These are phyloP conservation scores for Peribatodes rhomboidaria DNA, from an alignment of 2,888 invertebrate species.

Conservation along the genomic window DNA sequence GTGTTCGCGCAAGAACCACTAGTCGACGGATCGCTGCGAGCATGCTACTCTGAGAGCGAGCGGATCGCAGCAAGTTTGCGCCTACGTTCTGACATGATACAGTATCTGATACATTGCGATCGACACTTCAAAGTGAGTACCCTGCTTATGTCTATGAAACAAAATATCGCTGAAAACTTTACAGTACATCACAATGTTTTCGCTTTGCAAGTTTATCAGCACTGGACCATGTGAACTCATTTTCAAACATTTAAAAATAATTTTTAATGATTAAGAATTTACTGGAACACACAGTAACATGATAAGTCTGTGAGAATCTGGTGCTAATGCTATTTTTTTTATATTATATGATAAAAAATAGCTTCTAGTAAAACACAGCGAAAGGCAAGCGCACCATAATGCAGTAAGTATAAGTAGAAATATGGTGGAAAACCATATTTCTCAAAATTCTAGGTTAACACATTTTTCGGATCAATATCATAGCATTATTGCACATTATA, in stretches of 20 bases:
- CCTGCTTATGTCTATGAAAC: background rate
- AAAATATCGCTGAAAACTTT: background rate
- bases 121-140: too few species aligned
- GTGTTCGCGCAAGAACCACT: too few species aligned
- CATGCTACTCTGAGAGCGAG: too few species aligned
- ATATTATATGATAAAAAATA: background rate
- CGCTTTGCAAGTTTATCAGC: background rate
- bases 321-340: background rate
- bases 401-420: background rate
- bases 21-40: too few species aligned
- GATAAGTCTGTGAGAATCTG: background rate
- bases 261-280: too few species aligned
- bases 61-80: too few species aligned
- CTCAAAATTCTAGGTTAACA: background rate
- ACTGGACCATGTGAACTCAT: background rate
- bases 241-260: background rate
- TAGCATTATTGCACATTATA: slow-evolving; percentile 7
- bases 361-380: background rate
- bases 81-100: too few species aligned
- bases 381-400: background rate
- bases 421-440: background rate
- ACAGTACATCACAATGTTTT: background rate
- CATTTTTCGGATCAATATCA: slow-evolving; percentile 7
- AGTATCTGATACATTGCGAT: too few species aligned
- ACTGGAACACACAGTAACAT: background rate